Evolutionary conservation across 2,113 vertebrate genomes (phyloP).

Genomic region (Tonatia bakeri): DNA sequence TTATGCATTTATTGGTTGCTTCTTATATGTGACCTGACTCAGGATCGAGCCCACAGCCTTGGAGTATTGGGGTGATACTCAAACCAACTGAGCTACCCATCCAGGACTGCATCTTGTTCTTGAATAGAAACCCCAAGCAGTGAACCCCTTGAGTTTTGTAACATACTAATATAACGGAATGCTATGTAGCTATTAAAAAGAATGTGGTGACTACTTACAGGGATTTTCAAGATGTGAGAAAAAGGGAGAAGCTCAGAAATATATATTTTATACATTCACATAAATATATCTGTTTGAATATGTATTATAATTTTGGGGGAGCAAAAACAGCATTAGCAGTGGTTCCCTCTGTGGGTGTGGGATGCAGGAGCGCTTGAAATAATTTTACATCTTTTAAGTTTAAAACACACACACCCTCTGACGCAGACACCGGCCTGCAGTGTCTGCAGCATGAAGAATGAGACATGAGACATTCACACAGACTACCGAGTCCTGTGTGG

Average conservation of each 20-base stretch:
- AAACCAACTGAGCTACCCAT: neutral
- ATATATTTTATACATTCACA: neutral
- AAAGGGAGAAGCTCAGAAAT: neutral
- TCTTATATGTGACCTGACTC: neutral
- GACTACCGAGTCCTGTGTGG: too few relatives aligned
- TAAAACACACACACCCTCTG: neutral
- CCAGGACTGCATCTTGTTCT: neutral
- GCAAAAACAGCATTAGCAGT: neutral
- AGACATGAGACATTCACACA: too few relatives aligned
- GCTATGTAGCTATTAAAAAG: neutral
- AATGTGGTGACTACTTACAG: neutral
- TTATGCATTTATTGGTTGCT: neutral
- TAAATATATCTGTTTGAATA: neutral
- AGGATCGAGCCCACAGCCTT: neutral
- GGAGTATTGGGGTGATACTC: neutral
- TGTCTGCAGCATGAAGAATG: too few relatives aligned
- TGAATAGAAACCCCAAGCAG: neutral
- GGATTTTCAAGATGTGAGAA: neutral
- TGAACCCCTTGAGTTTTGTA: neutral
- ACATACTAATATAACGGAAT: neutral
- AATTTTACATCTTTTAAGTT: neutral
- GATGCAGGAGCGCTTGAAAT: neutral
- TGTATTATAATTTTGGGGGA: neutral
- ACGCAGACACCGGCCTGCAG: too few relatives aligned
- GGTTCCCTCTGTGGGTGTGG: neutral